Evolutionary conservation across 2,113 vertebrate species (phyloP).

Genomic region (Stomatorhinus ivindoensis): DNA sequence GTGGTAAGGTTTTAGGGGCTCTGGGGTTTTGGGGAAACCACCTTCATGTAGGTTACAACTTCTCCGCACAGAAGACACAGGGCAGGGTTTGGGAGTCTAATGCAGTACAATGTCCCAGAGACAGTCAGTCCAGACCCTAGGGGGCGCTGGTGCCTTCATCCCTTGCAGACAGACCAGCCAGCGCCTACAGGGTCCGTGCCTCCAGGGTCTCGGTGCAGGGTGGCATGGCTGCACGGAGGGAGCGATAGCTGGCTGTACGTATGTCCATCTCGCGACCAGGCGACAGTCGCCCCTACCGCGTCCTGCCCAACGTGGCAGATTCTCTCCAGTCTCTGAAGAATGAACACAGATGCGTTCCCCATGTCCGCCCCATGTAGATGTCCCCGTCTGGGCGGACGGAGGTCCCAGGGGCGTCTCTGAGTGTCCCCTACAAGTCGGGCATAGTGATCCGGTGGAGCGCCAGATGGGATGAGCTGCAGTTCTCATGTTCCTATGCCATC

Average conservation of each 20-base stretch:
- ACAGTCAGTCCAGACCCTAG: slow-evolving; percentile 1
- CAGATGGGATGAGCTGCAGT: background rate
- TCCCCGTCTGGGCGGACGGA: background rate
- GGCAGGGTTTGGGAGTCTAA: background rate
- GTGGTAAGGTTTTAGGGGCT: slow-evolving; percentile 3
- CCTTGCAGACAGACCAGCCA: background rate
- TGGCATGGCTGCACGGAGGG: background rate
- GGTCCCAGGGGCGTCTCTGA: background rate
- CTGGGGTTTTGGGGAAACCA: background rate
- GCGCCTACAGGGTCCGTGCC: background rate
- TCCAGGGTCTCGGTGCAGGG: background rate
- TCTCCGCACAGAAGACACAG: background rate
- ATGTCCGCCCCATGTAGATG: background rate
- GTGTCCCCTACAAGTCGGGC: background rate
- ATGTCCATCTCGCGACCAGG: background rate
- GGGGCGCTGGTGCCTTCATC: background rate
- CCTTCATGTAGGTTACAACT: background rate
- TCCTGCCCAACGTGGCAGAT: background rate
- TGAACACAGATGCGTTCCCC: background rate
- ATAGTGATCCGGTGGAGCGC: background rate
- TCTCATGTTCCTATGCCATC: background rate
- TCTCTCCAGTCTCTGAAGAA: background rate
- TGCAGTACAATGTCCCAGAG: slow-evolving; percentile 3
- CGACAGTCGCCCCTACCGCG: background rate
- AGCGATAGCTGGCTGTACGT: background rate